These are phyloP conservation scores for Rhodophaea formosa DNA, from an alignment of 2,888 invertebrate genomes.

Conservation along the genomic window DNA sequence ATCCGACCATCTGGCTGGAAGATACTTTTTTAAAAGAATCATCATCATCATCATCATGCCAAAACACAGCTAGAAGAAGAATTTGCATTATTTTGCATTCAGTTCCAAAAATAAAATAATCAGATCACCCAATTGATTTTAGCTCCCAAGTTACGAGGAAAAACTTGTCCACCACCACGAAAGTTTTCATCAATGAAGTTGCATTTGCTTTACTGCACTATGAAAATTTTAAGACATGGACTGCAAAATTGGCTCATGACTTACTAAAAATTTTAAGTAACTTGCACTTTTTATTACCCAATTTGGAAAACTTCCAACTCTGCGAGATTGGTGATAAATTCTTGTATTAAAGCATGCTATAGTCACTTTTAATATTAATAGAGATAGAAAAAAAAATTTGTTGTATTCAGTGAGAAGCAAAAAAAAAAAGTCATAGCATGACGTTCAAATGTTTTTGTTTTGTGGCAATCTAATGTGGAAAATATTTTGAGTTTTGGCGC, in stretches of 20 bases:
- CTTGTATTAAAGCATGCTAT: not conserved
- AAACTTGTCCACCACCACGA: not conserved
- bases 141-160: not conserved
- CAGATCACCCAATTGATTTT: not conserved
- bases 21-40: too few species aligned
- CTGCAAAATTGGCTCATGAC: slow-evolving; percentile 5
- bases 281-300: slow-evolving; percentile 13
- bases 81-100: too few species aligned
- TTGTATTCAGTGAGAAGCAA: too few species aligned
- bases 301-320: slow-evolving; percentile 8
- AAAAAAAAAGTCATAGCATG: too few species aligned
- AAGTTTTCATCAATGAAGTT: slow-evolving; percentile 2
- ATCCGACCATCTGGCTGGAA: too few species aligned
- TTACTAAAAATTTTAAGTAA: slow-evolving; percentile 10
- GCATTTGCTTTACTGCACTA: not conserved
- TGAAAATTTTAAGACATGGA: not conserved
- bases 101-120: not conserved
- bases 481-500: too few species aligned
- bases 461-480: too few species aligned
- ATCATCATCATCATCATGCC: too few species aligned
- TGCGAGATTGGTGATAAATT: slow-evolving; percentile 4
- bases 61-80: too few species aligned
- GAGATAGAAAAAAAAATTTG: too few species aligned
- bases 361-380: too few species aligned
- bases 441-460: too few species aligned